phyloP scores from a whole-genome alignment of 1,140 invertebrate species.

The Sitobion miscanthi region DNA sequence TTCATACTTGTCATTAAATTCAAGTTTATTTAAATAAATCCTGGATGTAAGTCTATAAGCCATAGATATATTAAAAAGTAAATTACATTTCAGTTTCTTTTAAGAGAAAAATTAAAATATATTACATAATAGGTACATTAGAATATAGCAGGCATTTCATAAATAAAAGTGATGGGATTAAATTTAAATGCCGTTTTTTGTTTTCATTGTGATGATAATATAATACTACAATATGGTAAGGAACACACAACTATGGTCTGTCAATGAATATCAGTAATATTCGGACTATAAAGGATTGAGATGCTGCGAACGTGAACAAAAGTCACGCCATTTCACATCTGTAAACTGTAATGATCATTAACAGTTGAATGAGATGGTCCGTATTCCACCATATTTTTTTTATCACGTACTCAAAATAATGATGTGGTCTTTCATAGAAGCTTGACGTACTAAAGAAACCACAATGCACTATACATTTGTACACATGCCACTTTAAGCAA shows the following conservation, averaged over 20 bases:
- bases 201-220: background rate
- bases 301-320: background rate
- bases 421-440: background rate
- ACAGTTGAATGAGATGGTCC: background rate
- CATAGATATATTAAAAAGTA: background rate
- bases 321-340: background rate
- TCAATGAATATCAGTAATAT: background rate
- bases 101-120: background rate
- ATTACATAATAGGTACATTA: background rate
- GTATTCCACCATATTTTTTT: background rate
- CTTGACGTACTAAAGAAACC: background rate
- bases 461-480: background rate
- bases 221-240: background rate
- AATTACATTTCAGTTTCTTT: background rate
- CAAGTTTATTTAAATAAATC: background rate
- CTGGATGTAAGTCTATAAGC: background rate
- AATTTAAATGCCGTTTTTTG: background rate
- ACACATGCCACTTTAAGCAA: background rate
- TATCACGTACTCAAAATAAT: background rate
- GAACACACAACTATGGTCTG: background rate
- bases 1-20: conserved; percentile 8
- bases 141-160: background rate
- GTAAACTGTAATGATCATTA: conserved; percentile 1
- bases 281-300: background rate
- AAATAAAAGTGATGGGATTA: background rate